Evolutionary conservation across 2,113 vertebrate genomes (phyloP).

Genomic region (Larimichthys polyactis): DNA sequence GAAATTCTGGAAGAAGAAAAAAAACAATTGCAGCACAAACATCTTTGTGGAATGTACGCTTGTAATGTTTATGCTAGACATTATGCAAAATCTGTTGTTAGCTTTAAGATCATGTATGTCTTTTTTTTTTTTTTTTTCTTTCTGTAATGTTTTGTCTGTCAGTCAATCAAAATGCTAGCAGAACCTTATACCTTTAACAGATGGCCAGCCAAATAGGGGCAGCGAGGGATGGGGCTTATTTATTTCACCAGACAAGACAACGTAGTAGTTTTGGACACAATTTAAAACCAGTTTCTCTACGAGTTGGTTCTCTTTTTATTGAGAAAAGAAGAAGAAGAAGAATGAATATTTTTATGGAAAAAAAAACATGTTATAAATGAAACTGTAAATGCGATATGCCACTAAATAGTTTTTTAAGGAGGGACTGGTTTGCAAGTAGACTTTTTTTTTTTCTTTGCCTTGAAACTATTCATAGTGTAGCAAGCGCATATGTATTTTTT

Average conservation of each 20-base stretch:
- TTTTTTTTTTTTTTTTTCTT: constrained; percentile 42
- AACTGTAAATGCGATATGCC: constrained; percentile 51
- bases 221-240: constrained; percentile 76
- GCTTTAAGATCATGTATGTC: constrained; percentile 77
- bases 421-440: constrained; percentile 56
- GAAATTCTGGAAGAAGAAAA: constrained; percentile 60
- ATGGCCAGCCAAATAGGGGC: constrained; percentile 71
- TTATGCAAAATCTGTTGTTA: constrained; percentile 84
- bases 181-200: constrained; percentile 57
- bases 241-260: constrained; percentile 71
- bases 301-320: not conserved
- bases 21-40: constrained; percentile 72
- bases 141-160: constrained; percentile 59
- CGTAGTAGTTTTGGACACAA: constrained; percentile 51
- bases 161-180: constrained; percentile 60
- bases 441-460: constrained; percentile 50
- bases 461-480: constrained; percentile 53
- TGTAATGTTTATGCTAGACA: constrained; percentile 75
- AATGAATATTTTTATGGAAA: constrained; percentile 38
- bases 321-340: not conserved
- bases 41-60: constrained; percentile 81
- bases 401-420: constrained; percentile 50
- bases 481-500: constrained; percentile 40
- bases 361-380: constrained; percentile 13
- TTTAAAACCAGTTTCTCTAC: constrained; percentile 50